phyloP scores from a whole-genome alignment of 2,888 invertebrate genomes.

The Hypercompe scribonia region DNA sequence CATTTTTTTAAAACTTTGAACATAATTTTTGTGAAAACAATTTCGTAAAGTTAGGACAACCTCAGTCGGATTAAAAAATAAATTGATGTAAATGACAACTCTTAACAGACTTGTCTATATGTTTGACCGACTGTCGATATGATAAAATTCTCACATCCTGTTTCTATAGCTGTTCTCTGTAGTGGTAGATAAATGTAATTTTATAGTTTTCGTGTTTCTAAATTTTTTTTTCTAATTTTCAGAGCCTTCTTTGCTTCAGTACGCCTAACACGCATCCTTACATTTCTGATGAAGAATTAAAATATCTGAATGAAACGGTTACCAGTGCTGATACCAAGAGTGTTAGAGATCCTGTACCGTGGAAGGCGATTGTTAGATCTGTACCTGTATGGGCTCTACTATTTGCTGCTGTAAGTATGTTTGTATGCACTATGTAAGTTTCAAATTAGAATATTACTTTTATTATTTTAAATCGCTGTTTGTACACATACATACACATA shows the following conservation, averaged over 20 bases:
- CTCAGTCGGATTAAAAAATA: not conserved
- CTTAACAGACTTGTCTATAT: not conserved
- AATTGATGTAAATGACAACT: not conserved
- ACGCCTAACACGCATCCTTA: conserved; percentile 85
- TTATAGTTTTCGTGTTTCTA: not conserved
- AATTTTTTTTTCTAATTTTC: conserved; percentile 44
- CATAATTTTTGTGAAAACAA: not conserved
- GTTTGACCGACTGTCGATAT: too few species aligned
- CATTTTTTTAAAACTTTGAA: too few species aligned
- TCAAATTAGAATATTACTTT: not conserved
- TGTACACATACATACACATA: not conserved
- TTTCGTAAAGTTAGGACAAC: not conserved
- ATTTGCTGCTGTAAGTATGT: conserved; percentile 87
- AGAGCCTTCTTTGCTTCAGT: conserved; percentile 84
- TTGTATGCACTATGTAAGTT: not conserved
- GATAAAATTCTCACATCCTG: too few species aligned
- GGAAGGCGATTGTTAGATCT: conserved; percentile 90
- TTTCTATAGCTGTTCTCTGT: not conserved
- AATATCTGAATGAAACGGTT: conserved; percentile 87
- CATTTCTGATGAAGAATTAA: conserved; percentile 85
- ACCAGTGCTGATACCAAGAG: conserved; percentile 83
- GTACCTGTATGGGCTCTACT: conserved; percentile 91
- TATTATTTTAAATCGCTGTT: not conserved
- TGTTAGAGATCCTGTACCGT: conserved; percentile 88
- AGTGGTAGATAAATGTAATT: not conserved